Evolutionary conservation across 2,113 vertebrate species (phyloP).

Genomic region (Oncorhynchus kisutch): DNA sequence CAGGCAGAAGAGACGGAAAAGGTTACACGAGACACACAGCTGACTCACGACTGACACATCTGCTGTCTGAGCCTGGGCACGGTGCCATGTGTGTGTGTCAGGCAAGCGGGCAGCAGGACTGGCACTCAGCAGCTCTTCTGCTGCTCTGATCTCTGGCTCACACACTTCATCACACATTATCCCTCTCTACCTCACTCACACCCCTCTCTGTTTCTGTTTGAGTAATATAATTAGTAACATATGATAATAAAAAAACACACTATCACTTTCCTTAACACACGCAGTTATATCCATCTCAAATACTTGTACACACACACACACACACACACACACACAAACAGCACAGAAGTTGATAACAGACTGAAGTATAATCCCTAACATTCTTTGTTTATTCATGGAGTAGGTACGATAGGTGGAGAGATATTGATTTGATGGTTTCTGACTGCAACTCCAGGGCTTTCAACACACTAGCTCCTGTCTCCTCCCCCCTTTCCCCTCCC

Average conservation of each 20-base stretch:
- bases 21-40: slow-evolving; percentile 53
- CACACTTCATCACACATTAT: slow-evolving; percentile 37
- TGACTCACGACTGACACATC: slow-evolving; percentile 72
- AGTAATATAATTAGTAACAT: neutral
- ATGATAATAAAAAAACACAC: neutral
- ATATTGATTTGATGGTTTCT: slow-evolving; percentile 18
- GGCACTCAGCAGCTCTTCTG: slow-evolving; percentile 54
- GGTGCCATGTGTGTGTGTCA: slow-evolving; percentile 62
- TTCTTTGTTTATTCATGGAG: neutral
- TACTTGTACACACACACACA: neutral
- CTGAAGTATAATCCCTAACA: neutral
- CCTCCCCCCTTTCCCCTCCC: slow-evolving; percentile 16
- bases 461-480: slow-evolving; percentile 40
- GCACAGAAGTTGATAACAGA: neutral
- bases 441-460: slow-evolving; percentile 47
- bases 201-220: slow-evolving; percentile 22
- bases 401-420: neutral
- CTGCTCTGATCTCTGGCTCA: slow-evolving; percentile 63
- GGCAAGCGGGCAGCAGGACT: slow-evolving; percentile 63
- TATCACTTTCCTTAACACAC: neutral
- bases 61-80: slow-evolving; percentile 66
- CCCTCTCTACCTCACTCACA: slow-evolving; percentile 33
- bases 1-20: neutral
- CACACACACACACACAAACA: neutral
- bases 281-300: neutral